phyloP scores from a whole-genome alignment of 2,888 invertebrate genomes.

The Tenthredo livida region DNA sequence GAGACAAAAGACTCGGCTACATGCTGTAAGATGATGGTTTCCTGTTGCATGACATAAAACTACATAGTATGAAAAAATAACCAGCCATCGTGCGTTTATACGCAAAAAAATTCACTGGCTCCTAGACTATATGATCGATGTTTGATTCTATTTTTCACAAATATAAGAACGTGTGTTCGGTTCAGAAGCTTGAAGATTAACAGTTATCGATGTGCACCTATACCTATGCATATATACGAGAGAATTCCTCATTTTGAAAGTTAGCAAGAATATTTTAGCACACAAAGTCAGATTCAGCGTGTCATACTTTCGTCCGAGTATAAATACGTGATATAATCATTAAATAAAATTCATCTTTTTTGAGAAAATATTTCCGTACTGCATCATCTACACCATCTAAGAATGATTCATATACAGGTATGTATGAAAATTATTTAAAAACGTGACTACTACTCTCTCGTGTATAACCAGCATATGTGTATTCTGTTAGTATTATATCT shows the following conservation, averaged over 20 bases:
- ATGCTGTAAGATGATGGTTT: no score
- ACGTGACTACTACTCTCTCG: slow-evolving; percentile 14
- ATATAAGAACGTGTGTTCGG: not conserved
- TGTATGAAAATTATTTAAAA: slow-evolving; percentile 24
- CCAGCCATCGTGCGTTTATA: no score
- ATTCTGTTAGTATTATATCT: not conserved
- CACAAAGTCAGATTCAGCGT: not conserved
- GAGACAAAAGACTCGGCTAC: no score
- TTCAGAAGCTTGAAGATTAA: not conserved
- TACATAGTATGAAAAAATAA: no score
- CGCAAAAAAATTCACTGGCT: no score
- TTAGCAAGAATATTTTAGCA: not conserved
- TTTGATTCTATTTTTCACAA: not conserved
- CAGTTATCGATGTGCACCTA: not conserved
- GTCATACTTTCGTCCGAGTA: not conserved
- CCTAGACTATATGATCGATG: no score
- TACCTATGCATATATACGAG: not conserved
- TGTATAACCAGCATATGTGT: not conserved
- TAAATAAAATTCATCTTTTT: not conserved
- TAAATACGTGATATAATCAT: not conserved
- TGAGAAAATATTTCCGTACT: not conserved
- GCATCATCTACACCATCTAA: not conserved
- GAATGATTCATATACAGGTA: not conserved
- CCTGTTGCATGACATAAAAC: no score
- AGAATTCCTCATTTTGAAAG: not conserved